Base-by-base conservation (phyloP, 2,113 vertebrate genomes). In the Oriolus oriolus region DNA sequence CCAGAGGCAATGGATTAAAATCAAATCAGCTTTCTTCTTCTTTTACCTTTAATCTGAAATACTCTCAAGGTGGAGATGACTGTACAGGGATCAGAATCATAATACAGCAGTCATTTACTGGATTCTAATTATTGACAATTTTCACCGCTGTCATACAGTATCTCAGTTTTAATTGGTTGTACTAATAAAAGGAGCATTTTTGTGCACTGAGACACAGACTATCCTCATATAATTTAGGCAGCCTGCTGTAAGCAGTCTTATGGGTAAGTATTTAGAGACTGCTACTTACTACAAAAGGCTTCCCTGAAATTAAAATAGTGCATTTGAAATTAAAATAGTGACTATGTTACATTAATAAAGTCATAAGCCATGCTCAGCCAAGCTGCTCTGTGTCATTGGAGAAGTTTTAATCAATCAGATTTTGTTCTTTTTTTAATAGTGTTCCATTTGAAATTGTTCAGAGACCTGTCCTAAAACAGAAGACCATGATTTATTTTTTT, bases 311-410 rank as follows among this genome's bases (percentile, higher is more conserved):
- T 80, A 89, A 89, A 91, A 60, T 22, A 56, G 11, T 59, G 35
- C 24, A 60, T 81, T 75, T 73, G 41, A 87, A 94, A 91, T 84
- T 71, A 82, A 94, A 96, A 87, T 74, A 93, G 76, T 85, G 64
- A 78, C 47, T 85, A 87, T 73, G n/a, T 60, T 76, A 63, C 64
- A 94, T 82, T 94, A 91, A 73, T 69, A 63, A 78, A 94, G 44
- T 68, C 64, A 93, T 92, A 92, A 96, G 61, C n/a, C 33, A 61
- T 69, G 20, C 10, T 82, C 33, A 65, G 44, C 15, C 65, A 90
- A 85, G 42, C 44, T 82, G 39, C 35, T 84, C 22, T 87, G 11
- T 93, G 85, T 41, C 63, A 35, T 59, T 65, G 18, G 52, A 92
- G 66, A 85, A 86, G n/a, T 63, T 95, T 91, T 81, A 90, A 94